Evolutionary conservation across 2,888 invertebrate genomes (phyloP), one percentile per base, ranked within the genome.

Genomic region (Apamea monoglypha): DNA sequence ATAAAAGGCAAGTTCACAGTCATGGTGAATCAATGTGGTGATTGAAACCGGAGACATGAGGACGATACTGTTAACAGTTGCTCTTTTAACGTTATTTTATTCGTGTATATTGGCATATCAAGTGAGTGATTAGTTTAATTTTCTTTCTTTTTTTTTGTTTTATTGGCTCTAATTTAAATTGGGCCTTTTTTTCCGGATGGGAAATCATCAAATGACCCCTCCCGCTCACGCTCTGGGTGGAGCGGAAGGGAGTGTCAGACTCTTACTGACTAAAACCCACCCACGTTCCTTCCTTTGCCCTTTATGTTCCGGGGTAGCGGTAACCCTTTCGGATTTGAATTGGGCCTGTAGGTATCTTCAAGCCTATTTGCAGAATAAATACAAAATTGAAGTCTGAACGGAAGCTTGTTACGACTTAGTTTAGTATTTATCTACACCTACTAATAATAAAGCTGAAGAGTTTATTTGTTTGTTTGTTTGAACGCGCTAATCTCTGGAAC

Each of bases 1-100:
- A 96, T 97, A 96, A 93, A 92, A 95, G 86, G 88, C 94, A 96
- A 96, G 96, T 96, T 96, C 96, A 96, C 94, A 95, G 95, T 95
- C 96, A 96, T 92, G 94, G 94, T 78, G 88, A 92, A 89, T 90
- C 94, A 94, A 93, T 94, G 89, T 90, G 87, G 90, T 91, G 87
- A 92, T 91, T 90, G 91, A 87, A 90, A 84, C 84, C 92, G 88
- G 85, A 91, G 91, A 91, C 91, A 96, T 96, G 96, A 93, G 91
- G 91, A 87, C 92, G 80, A 87, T 91, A 83, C 81, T 94, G 77
- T 85, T 92, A 80, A 80, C 91, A 61, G 76, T 93, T 74, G 90
- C 90, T 80, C 80, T 95, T 74, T 82, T 92, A 81, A 89, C 92
- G 25, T 80, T 95, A 79, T 86, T 91, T 85, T 91, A 91, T 81